Percentiles rank a stretch among this genome's conserved stretches.
Evolutionary conservation across 2,113 vertebrate genomes (phyloP).

Genomic region (Mastomys natalensis): DNA sequence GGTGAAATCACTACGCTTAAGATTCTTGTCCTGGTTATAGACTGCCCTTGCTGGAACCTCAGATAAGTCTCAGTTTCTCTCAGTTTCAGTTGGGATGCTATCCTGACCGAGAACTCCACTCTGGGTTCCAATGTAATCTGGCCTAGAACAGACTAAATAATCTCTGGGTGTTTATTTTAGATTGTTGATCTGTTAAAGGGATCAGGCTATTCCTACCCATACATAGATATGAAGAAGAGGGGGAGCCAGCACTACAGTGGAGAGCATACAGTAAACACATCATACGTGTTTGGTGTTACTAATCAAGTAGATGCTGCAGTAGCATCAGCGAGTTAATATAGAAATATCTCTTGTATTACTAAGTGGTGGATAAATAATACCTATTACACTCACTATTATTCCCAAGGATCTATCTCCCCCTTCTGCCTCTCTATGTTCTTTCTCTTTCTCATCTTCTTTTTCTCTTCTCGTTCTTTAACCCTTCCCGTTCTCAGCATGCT

Average conservation of each 20-base stretch:
- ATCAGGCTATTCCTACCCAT: background rate
- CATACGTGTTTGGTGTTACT: background rate
- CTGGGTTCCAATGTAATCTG: background rate
- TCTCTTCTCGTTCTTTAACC: background rate
- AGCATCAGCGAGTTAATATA: background rate
- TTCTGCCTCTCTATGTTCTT: no score
- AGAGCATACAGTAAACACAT: background rate
- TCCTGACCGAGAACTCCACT: background rate
- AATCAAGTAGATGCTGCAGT: background rate
- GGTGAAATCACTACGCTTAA: no score
- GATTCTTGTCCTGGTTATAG: background rate
- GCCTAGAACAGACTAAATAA: background rate
- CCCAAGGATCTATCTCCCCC: no score
- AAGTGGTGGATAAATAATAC: background rate
- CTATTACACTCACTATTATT: background rate
- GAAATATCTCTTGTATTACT: background rate
- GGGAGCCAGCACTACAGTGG: background rate
- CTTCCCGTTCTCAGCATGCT: background rate
- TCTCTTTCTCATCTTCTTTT: background rate
- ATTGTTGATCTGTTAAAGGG: background rate
- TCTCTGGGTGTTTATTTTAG: background rate
- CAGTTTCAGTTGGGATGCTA: background rate
- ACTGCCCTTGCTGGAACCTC: background rate
- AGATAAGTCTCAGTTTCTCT: background rate
- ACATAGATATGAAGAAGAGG: background rate